Evolutionary conservation across 2,113 vertebrate genomes (phyloP), one percentile per base, ranked within the genome.

Genomic region (Festucalex cinctus): DNA sequence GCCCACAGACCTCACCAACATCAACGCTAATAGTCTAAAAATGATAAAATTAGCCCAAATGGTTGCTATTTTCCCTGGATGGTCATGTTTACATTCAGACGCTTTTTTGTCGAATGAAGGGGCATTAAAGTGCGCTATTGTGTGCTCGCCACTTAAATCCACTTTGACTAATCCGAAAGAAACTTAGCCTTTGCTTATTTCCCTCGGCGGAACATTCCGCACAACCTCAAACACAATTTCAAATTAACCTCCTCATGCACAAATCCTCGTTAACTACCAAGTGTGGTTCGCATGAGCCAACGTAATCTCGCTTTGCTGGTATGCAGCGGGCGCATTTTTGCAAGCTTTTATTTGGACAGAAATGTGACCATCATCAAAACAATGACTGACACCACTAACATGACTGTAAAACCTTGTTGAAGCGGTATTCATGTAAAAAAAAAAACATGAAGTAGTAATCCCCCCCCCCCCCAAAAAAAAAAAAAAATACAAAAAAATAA

Each of bases 81-180:
- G 66, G 69, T 83, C 66, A 70, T 80, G 70, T 83, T 81, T 73
- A 77, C 36, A 67, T 81, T 16, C 17, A 84, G 65, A 82, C 74
- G 74, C 65, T 61, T 79, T n/a, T 41, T 80, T 78, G 79, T 79
- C 66, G 80, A 86, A 85, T 86, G 74, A 83, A 81, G 79, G 79
- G 72, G 41, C 54, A 76, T 82, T 85, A 81, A 85, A 88, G 87
- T 85, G 80, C n/a, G 10, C 61, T 77, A 75, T 77, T 84, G 78
- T 84, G 88, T 83, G 39, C 78, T 79, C 73, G 76, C 60, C 67
- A 81, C 77, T 78, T 82, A 82, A 88, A 86, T 83, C 83, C 77
- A 78, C 77, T 84, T 81, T 74, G 58, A 35, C 67, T 86, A 81
- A 86, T 88, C 81, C 76, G 76, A 66, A 81, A 78, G 66, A 85